Base-by-base conservation (phyloP, 2,888 invertebrate species). In the Drosophila flavopinicola region DNA sequence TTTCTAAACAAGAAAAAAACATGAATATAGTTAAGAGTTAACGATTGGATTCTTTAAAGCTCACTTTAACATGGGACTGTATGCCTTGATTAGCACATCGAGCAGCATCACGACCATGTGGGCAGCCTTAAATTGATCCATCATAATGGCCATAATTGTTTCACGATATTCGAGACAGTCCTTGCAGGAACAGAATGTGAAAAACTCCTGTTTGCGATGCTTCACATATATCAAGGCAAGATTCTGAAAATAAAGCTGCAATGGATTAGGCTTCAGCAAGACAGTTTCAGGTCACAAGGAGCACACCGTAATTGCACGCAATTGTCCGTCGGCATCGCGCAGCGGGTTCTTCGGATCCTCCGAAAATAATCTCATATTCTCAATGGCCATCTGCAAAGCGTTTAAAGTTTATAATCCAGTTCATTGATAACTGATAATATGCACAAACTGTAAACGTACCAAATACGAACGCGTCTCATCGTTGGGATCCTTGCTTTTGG, bases 121-220 rank as follows among this genome's bases (percentile, higher is more conserved):
- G 37, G 90, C 88, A 66, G 90, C 89, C 70, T 90, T 90, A 69
- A 90, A 89, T 70, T 90, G 90, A 71, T 91, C 91, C 74, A 89
- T 89, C 88, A 91, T 90, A 41, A 91, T 79, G 49, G 88, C 88
- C 60, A 91, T 84, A 44, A 91, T 89, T 48, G 89, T 85, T 80
- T 91, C 90, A 32, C 91, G 89, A 78, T 90, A 91, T 74, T 89
- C 87, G 70, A 91, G 78, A 76, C 91, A 91, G 67, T 88, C 84
- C 68, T 88, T 87, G 69, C 91, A 91, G 66, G 88, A 86, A 73
- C 91, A 91, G 80, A 90, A 89, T 64, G 90, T 88, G 47, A 88
- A 90, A 67, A 91, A 91, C 63, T 90, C 90, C 41, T 89, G 86
- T 56, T 83, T 84, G 29, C 75, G 80, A 65, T 90, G 90, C 39